Evolutionary conservation across 2,888 invertebrate species (phyloP), one percentile per base, ranked within the genome.

Genomic region (Idaea straminata): DNA sequence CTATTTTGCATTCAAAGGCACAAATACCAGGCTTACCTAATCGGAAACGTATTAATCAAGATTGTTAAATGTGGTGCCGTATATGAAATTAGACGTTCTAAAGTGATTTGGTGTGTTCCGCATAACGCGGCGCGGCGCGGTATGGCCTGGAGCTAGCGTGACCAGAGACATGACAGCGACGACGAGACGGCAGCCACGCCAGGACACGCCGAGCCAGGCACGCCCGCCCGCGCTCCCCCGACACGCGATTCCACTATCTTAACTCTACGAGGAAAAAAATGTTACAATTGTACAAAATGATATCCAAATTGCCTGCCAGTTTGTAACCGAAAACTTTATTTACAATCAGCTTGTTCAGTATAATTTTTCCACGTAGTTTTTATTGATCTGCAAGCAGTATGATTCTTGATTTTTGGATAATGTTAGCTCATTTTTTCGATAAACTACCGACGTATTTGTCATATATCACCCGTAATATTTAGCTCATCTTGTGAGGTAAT

Each of bases 91-190:
- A 59, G 59, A 59, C 59, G 34, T 59, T 59, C 59, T 25, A 59
- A 59, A 34, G 59, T 59, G 59, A 59, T 47, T 61, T 64, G 25
- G 58, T 64, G 57, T 58, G 57, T 58, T 64, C 38, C 61, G 47
- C 66, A 66, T 59, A 59, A 34, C 59, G 70, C 62, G 72, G 69
- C 59, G 70, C 62, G 72, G 69, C 71, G 73, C 61, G 62, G 72
- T 66, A 64, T 61, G 63, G 68, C 69, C 60, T 34, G 72, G 65
- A 62, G 69, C 57, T 65, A 79, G 86, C 91, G 91, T 91, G 91
- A 88, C 86, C 82, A 79, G 83, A 77, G 82, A 90, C 87, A 87
- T 86, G 91, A 87, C 88, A 86, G 84, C 83, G 80, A 77, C 77
- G 80, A 79, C 80, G 79, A 74, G 80, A 78, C 80, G 79, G 75